Percentiles rank a stretch among this genome's conserved stretches.
Evolutionary conservation across 35 echinoderm and acorn worm species (phyloP).

Genomic region (Eucidaris tribuloides): DNA sequence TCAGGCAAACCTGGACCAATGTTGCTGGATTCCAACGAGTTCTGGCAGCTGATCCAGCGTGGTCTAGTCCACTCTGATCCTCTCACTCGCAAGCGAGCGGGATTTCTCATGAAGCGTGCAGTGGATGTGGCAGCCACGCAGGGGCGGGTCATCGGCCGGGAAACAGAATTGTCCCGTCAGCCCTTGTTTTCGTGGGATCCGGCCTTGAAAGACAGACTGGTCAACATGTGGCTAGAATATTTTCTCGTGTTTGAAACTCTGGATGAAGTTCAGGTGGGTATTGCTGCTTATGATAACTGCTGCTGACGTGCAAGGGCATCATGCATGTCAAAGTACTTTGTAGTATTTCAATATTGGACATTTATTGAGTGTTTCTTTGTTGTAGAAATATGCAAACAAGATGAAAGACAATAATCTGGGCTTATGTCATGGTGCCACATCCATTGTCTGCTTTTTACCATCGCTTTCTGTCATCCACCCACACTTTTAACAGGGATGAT

Average conservation of each 20-base stretch:
- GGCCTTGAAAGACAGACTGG: slow-evolving; percentile 17
- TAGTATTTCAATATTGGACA: too few species aligned
- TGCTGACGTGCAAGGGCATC: too few species aligned
- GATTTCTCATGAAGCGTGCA: slow-evolving; percentile 59
- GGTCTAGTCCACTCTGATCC: slow-evolving; percentile 61
- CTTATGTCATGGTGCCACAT: too few species aligned
- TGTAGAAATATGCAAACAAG: too few species aligned
- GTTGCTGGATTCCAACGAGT: neutral
- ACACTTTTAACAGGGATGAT: too few species aligned
- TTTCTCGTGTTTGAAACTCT: slow-evolving; percentile 75
- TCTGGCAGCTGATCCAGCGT: slow-evolving; percentile 57
- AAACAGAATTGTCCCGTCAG: neutral
- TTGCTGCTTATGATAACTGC: too few species aligned
- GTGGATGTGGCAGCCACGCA: slow-evolving; percentile 31
- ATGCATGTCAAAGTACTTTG: too few species aligned
- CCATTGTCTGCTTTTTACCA: too few species aligned
- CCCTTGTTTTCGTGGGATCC: slow-evolving; percentile 45
- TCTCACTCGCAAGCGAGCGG: slow-evolving; percentile 58
- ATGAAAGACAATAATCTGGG: too few species aligned
- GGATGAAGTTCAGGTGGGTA: slow-evolving; percentile 70
- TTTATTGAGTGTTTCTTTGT: too few species aligned
- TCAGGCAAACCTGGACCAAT: too few species aligned
- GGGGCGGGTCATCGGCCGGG: neutral
- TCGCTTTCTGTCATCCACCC: too few species aligned
- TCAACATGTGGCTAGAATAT: slow-evolving; percentile 67